Base-by-base conservation (phyloP, 2,113 vertebrate species). In the Nanorana parkeri region DNA sequence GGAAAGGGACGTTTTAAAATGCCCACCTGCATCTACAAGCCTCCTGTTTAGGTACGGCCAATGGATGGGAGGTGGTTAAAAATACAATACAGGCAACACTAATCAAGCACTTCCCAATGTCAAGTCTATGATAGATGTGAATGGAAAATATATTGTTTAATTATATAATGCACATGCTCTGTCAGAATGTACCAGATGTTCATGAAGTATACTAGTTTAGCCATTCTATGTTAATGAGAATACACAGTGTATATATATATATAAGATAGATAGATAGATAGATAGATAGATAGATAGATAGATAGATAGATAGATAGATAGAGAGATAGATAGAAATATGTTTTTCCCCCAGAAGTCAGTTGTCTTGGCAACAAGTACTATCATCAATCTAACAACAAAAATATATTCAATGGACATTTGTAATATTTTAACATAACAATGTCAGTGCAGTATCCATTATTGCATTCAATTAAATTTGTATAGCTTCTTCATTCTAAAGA, bases 381-480 rank as follows among this genome's bases (percentile, higher is more conserved):
- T 67, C 3, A 7, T 28, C 17, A 21, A 68, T 17, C 5, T 10
- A 32, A 32, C 17, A 68, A 68, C 29, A 68, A 68, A 68, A 15
- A 5, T 19, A 36, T 29, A 68, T 68, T 41, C 26, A 36, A 17
- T 36, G 17, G 19, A 61, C 32, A 10, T 47, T 74, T 3, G 1
- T 55, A 47, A 47, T 47, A 55, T 73, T 20, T 21, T 11, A 60
- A 60, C 3, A 41, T 47, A 41, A 68, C 17, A 20, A 68, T 8
- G 11, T 47, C 41, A 47, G 41, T 47, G 41, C 41, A 47, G 41
- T 29, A 28, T 28, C 73, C 73, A 80, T 79, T 75, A 89, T 58
- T 64, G 78, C 60, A 78, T 85, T 36, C 60, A 89, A 78, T 88
- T 86, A 23, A 17, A 65, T 87, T 86, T 87, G 78, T 17, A 41